Conservation (phyloP, 2,888 invertebrate species). For the Diarsia brunnea region DNA sequence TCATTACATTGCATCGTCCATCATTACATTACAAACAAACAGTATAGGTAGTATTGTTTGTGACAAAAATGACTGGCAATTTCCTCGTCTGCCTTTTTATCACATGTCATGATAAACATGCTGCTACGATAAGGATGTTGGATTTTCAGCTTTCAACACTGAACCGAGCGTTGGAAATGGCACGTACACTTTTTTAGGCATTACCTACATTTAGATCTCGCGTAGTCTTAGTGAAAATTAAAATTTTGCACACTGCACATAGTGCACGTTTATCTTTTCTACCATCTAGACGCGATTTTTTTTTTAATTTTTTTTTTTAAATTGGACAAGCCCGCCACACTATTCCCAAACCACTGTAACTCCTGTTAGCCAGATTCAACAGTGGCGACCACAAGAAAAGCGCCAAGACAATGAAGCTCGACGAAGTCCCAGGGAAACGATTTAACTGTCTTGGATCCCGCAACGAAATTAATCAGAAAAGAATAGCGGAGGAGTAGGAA, state of each 20-base stretch:
- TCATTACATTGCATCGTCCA: background rate
- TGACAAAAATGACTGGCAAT: background rate
- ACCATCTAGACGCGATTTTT: background rate
- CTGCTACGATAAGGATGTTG: background rate
- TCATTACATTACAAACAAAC: background rate
- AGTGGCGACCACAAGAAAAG: too few species aligned
- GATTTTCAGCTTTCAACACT: background rate
- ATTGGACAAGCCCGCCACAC: too few species aligned
- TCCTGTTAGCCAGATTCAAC: too few species aligned
- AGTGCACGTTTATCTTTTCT: background rate
- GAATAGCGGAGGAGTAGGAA: too few species aligned
- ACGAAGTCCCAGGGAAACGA: too few species aligned
- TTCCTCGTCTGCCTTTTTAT: background rate
- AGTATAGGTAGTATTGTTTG: background rate
- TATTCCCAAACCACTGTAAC: too few species aligned
- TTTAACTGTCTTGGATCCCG: too few species aligned
- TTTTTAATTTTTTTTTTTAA: too few species aligned
- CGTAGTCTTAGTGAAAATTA: background rate
- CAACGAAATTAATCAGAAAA: too few species aligned
- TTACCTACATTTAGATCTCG: background rate
- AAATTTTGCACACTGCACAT: background rate
- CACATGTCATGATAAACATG: background rate
- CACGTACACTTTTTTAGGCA: background rate
- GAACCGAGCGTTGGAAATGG: background rate
- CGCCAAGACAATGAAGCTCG: too few species aligned